These are phyloP conservation scores for Hypocryptadius cinnamomeus DNA, from an alignment of 2,113 vertebrate genomes.

Conservation along the genomic window DNA sequence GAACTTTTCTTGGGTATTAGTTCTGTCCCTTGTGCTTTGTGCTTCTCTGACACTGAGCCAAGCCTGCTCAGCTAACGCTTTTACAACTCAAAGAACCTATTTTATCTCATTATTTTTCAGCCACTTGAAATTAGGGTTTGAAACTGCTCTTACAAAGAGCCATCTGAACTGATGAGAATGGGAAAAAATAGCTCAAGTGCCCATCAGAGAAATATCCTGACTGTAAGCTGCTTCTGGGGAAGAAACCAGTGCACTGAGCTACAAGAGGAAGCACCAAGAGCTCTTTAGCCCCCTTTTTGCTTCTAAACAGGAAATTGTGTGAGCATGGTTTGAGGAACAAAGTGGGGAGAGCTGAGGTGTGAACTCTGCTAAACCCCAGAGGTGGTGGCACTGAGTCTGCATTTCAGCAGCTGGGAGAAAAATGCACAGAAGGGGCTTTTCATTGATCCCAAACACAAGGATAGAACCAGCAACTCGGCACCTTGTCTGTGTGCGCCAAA, in stretches of 20 bases:
- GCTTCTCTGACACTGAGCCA: neutral
- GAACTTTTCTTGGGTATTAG: neutral
- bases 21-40: neutral
- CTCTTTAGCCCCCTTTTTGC: neutral
- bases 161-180: neutral
- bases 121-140: neutral
- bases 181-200: conserved; percentile 10
- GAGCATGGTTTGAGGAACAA: neutral
- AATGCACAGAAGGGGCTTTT: accelerated
- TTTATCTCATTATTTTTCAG: neutral
- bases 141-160: neutral
- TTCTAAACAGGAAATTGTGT: neutral
- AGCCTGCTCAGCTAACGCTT: neutral
- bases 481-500: neutral
- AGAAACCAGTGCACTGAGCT: neutral
- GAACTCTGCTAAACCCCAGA: neutral
- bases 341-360: neutral
- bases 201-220: neutral
- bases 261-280: neutral
- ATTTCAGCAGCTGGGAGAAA: neutral
- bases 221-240: neutral
- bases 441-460: neutral
- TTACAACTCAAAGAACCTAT: neutral
- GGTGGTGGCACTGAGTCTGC: neutral
- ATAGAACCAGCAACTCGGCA: neutral